Conservation (phyloP, 2,797 vertebrate genomes). For the Argyrosomus regius region DNA sequence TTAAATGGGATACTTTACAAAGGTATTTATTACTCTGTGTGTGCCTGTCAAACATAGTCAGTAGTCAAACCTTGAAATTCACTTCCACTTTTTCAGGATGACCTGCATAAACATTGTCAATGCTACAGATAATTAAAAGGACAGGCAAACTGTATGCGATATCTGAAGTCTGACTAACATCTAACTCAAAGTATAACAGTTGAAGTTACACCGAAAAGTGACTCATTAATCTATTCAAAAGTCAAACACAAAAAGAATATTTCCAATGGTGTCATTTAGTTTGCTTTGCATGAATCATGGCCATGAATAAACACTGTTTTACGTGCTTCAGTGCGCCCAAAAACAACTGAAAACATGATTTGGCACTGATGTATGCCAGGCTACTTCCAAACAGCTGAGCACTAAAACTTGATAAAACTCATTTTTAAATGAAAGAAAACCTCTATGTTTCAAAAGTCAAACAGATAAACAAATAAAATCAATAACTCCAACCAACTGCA, state of each 20-base stretch:
- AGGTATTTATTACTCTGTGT: not conserved
- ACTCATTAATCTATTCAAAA: slow-evolving; percentile 60
- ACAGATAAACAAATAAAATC: slow-evolving; percentile 81
- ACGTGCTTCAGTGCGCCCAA: slow-evolving; percentile 38
- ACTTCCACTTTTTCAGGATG: not conserved
- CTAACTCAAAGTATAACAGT: not conserved
- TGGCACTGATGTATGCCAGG: slow-evolving; percentile 76
- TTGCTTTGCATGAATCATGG: slow-evolving; percentile 67
- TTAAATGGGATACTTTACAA: not conserved
- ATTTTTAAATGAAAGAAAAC: slow-evolving; percentile 76
- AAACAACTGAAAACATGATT: slow-evolving; percentile 60
- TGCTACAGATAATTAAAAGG: slow-evolving; percentile 4
- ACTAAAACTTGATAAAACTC: slow-evolving; percentile 76
- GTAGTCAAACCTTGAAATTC: not conserved
- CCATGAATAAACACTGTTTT: slow-evolving; percentile 43
- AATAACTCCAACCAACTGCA: slow-evolving; percentile 80
- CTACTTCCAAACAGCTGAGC: slow-evolving; percentile 79
- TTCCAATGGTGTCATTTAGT: slow-evolving; percentile 61
- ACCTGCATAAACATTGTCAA: not conserved
- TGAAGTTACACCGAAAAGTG: slow-evolving; percentile 20
- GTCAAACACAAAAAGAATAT: slow-evolving; percentile 32
- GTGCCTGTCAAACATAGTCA: not conserved
- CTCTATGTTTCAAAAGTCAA: slow-evolving; percentile 70
- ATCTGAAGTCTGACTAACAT: not conserved
- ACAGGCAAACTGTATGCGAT: not conserved